Percentiles rank a stretch among this genome's conserved stretches.
These are phyloP conservation scores for Dryas iulia DNA, from an alignment of 1,140 invertebrate species.

Conservation along the genomic window DNA sequence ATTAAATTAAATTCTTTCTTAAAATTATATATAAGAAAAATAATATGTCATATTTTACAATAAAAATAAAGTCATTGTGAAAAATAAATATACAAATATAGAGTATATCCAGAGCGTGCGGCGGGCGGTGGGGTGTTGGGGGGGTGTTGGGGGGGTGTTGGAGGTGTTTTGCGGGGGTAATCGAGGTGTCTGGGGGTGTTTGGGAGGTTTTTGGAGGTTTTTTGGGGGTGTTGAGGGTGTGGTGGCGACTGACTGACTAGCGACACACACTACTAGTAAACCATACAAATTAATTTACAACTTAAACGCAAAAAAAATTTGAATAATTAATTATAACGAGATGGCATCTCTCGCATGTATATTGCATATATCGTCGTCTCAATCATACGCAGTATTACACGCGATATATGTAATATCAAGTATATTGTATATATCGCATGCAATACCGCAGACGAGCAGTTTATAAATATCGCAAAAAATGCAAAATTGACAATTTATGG, in stretches of 20 bases:
- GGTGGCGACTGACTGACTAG: neutral
- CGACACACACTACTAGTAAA: neutral
- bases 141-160: neutral
- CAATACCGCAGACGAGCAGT: too few relatives aligned
- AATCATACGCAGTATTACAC: too few relatives aligned
- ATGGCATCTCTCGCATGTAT: neutral
- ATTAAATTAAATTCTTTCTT: neutral
- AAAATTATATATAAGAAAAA: neutral
- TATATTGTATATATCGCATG: too few relatives aligned
- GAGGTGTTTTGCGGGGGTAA: neutral
- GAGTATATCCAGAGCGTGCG: neutral
- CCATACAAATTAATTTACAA: neutral
- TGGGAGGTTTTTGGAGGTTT: neutral
- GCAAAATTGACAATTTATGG: too few relatives aligned
- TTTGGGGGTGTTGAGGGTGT: neutral
- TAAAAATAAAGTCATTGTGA: neutral
- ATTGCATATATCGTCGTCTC: too few relatives aligned
- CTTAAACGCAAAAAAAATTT: neutral
- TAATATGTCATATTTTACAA: neutral
- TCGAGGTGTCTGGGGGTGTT: neutral
- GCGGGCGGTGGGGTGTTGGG: neutral
- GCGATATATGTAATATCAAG: too few relatives aligned
- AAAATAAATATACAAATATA: neutral
- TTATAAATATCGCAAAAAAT: too few relatives aligned
- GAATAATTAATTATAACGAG: neutral